Evolutionary conservation across 2,888 invertebrate species (phyloP), one percentile per base, ranked within the genome.

Genomic region (Invenusta paracnida): DNA sequence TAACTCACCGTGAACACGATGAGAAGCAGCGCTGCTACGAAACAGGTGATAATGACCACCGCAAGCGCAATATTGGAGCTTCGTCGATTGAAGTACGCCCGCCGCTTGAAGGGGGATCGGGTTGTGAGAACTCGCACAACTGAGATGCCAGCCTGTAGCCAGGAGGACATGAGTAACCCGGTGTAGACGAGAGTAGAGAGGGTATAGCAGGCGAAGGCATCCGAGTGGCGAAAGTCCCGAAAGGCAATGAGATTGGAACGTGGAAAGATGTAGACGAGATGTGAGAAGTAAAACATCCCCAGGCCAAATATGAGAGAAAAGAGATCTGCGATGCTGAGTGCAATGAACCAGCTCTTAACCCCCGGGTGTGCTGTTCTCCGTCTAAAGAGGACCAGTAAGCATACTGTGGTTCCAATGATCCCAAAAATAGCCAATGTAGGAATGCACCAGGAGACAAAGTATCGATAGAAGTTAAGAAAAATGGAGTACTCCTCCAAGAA

Each of bases 101-200:
- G 84, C 13, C 85, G 48, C n/a, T 27, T 85, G 27, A 85, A 25
- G 2, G 85, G 85, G 29, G 28, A 85, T 2, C 30, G 28, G 17
- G 84, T 25, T 25, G 84, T 86, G 17, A 85, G 29, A 1, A 29
- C 83, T 0, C 85, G 84, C 13, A 30, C 25, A n/a, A 85, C 29
- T 27, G 84, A 85, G 27, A 85, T 85, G 28, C 85, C 85, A 0
- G 83, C 85, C 85, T 85, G 85, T 25, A 85, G 23, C 85, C 85
- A 85, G 23, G 30, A 27, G 17, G 85, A 85, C 23, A 85, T 23
- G 17, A 85, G 29, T 0, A 85, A 29, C 30, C 85, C 85, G 29
- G 13, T n/a, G 29, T 85, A 85, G 23, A 85, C 31, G 28, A 85
- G 84, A 0, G 28, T 85, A 30, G 28, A 85, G 25, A 86, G 28